These are phyloP conservation scores for Albula goreensis DNA, from an alignment of 2,113 vertebrate species.

Conservation along the genomic window DNA sequence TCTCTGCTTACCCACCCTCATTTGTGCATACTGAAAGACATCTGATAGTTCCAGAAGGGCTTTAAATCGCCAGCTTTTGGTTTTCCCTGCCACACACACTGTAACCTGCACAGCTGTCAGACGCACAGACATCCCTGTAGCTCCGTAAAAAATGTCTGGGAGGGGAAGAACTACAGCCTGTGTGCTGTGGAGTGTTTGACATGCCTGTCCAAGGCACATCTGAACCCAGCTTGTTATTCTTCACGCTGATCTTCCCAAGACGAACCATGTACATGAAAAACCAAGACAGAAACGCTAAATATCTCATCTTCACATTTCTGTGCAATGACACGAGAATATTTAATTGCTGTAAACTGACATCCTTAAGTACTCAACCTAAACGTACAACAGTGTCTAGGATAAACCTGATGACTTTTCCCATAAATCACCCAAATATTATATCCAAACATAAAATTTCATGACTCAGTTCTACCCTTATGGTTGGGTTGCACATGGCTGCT, in stretches of 20 bases:
- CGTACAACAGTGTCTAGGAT: background rate
- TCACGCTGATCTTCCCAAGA: background rate
- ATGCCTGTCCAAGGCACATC: background rate
- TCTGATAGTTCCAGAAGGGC: too few relatives aligned
- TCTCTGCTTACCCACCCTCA: too few relatives aligned
- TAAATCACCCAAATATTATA: too few relatives aligned
- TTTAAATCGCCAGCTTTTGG: background rate
- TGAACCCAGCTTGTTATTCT: background rate
- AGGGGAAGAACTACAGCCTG: background rate
- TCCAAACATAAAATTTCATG: too few relatives aligned
- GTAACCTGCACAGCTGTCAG: too few relatives aligned
- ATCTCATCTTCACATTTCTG: background rate
- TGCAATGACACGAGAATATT: background rate
- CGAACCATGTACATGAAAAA: background rate
- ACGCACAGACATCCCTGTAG: background rate
- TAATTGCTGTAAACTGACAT: background rate
- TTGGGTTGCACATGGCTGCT: too few relatives aligned
- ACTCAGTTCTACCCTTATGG: too few relatives aligned
- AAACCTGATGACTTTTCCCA: too few relatives aligned
- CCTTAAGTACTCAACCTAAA: background rate
- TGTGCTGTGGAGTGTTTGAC: conserved; percentile 10
- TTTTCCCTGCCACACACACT: too few relatives aligned
- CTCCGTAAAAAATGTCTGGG: background rate
- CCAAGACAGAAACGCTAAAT: background rate
- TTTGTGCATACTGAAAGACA: too few relatives aligned